Evolutionary conservation across 2,797 vertebrate genomes (phyloP).

Genomic region (Lophotriccus pileatus): DNA sequence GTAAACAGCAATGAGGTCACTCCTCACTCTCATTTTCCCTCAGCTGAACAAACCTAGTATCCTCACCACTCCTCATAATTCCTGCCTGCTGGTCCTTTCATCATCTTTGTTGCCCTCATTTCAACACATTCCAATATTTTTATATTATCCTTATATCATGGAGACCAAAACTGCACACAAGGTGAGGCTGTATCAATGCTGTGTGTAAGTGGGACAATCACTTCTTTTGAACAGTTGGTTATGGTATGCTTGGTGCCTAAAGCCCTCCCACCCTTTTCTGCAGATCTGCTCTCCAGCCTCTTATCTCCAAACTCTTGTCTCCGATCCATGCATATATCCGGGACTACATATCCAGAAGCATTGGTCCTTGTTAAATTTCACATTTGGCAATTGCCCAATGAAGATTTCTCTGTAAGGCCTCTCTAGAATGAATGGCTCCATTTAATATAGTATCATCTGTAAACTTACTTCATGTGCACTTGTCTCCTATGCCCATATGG

Average conservation of each 20-base stretch:
- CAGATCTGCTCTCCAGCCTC: background rate
- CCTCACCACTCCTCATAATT: background rate
- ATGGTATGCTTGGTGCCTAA: background rate
- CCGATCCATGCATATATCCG: too few relatives aligned
- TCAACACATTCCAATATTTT: background rate
- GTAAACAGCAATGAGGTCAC: background rate
- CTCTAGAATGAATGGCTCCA: background rate
- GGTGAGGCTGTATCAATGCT: background rate
- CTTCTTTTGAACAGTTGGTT: background rate
- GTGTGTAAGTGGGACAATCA: background rate
- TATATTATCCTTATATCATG: background rate
- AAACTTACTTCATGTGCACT: background rate
- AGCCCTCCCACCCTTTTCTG: background rate
- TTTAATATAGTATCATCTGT: background rate
- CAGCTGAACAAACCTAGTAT: background rate
- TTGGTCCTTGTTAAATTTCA: background rate
- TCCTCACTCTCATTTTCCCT: background rate
- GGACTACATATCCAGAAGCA: fast-evolving
- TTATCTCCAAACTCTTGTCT: background rate
- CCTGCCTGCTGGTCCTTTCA: background rate
- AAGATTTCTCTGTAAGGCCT: background rate
- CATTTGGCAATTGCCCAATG: background rate
- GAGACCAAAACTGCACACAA: background rate
- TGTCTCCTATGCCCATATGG: background rate
- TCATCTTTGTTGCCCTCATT: background rate